A percentile compares a stretch with the other conserved stretches of the same genome.
phyloP scores from a whole-genome alignment of 2,113 vertebrate species.

The Callipepla squamata region DNA sequence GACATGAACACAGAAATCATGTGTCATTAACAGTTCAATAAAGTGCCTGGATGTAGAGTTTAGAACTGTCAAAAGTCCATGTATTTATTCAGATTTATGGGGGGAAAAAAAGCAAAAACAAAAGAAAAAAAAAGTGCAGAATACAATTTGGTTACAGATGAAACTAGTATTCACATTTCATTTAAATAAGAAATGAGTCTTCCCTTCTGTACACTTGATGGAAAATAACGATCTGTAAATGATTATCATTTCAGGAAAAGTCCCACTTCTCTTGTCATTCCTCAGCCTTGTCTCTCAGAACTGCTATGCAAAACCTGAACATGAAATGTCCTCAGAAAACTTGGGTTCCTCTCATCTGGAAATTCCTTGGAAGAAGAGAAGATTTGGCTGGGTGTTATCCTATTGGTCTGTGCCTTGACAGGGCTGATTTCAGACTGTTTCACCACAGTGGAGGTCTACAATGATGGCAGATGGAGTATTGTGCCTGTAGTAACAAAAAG shows the following conservation, averaged over 20 bases:
- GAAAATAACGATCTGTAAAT: background rate
- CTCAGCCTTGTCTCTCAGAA: background rate
- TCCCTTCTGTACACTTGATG: background rate
- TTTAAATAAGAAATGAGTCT: background rate
- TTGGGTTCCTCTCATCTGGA: rapidly evolving
- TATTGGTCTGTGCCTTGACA: background rate
- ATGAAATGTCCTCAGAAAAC: background rate
- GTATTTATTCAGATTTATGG: background rate
- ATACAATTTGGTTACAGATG: background rate
- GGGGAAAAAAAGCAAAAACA: background rate
- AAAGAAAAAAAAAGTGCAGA: background rate
- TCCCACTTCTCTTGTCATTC: background rate
- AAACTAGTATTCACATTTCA: background rate
- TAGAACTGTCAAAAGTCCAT: background rate
- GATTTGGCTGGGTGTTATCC: background rate
- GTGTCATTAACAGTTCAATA: background rate
- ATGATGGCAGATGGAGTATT: no score
- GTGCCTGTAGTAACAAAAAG: background rate
- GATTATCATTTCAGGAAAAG: background rate
- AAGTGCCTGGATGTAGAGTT: background rate
- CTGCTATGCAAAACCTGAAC: background rate
- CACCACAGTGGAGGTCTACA: background rate
- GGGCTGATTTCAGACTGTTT: background rate
- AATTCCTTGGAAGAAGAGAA: background rate
- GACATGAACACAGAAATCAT: background rate